A percentile compares a stretch with the other conserved stretches of the same genome.
These are phyloP conservation scores for Drosophila busckii DNA, from an alignment of 1,140 invertebrate genomes.

Conservation along the genomic window DNA sequence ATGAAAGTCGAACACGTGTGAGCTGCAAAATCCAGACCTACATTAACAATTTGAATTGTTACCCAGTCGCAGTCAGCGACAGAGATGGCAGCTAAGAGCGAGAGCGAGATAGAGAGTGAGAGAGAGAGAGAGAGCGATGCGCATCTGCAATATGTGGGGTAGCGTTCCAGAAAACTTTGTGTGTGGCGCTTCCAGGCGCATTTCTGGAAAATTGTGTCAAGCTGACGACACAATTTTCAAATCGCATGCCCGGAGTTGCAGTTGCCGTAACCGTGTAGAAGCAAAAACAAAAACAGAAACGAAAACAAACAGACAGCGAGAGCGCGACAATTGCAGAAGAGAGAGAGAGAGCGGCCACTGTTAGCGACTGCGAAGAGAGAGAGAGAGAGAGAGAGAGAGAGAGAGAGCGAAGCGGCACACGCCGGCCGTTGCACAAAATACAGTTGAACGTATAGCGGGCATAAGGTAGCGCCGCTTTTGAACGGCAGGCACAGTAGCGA, in stretches of 20 bases:
- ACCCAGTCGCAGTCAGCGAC: slow-evolving; percentile 14
- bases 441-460: slow-evolving; percentile 37
- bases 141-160: slow-evolving; percentile 53
- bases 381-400: neutral
- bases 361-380: slow-evolving; percentile 12
- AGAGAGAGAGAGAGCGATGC: slow-evolving; percentile 18
- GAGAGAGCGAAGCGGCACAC: slow-evolving; percentile 18
- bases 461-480: too few species aligned
- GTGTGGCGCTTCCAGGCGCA: slow-evolving; percentile 61
- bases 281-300: slow-evolving; percentile 8
- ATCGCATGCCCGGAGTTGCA: slow-evolving; percentile 70
- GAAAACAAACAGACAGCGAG: neutral
- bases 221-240: slow-evolving; percentile 74
- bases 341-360: slow-evolving; percentile 26
- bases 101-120: slow-evolving; percentile 1
- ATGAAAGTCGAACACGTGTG: slow-evolving; percentile 47
- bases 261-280: slow-evolving; percentile 29
- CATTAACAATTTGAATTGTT: slow-evolving; percentile 62
- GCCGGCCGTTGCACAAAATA: slow-evolving; percentile 67
- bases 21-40: slow-evolving; percentile 78
- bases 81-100: neutral
- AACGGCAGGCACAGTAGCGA: slow-evolving; percentile 72
- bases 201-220: slow-evolving; percentile 78
- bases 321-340: slow-evolving; percentile 5
- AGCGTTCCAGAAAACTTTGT: slow-evolving; percentile 34